Conservation (phyloP, 1,140 invertebrate genomes). For the roundworm (Caenorhabditis elegans) region WBcel235 BX284606.5:1189501-1190000, state of each 20-base stretch:
- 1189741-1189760: too few species aligned
- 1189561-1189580: slow-evolving; percentile 78
- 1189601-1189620: background rate
- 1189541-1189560: slow-evolving; percentile 71
- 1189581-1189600: slow-evolving; percentile 77
- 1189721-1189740: too few species aligned
- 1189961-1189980: slow-evolving; percentile 75
- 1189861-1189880: background rate
- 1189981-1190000: slow-evolving; percentile 32
- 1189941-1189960: slow-evolving; percentile 74
- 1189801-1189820: too few species aligned
- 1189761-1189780: too few species aligned
- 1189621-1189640: slow-evolving; percentile 39
- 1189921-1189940: slow-evolving; percentile 73
- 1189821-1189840: too few species aligned
- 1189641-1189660: slow-evolving; percentile 48
- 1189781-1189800: too few species aligned
- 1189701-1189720: too few species aligned
- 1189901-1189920: background rate
- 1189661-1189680: slow-evolving; percentile 54
- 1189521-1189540: slow-evolving; percentile 67
- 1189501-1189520: slow-evolving; percentile 74
- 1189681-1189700: slow-evolving; percentile 7
- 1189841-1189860: slow-evolving; percentile 53
- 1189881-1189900: background rate